Evolutionary conservation across 2,797 vertebrate genomes (phyloP).

Genomic region (Acanthurus leucopareius): DNA sequence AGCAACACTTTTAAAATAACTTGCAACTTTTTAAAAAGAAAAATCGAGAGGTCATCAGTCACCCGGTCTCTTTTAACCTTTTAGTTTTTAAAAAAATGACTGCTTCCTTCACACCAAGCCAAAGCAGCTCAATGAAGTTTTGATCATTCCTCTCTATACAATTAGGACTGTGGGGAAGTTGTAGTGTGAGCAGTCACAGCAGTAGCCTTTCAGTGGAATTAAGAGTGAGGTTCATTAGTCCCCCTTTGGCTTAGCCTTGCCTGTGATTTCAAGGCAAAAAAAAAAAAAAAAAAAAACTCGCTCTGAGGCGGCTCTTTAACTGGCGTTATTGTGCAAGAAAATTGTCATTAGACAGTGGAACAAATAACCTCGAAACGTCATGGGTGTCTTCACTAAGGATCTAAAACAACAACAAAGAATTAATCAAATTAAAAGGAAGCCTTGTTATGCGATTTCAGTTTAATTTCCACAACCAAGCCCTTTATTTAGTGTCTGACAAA

Average conservation of each 20-base stretch:
- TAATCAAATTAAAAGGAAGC: conserved; percentile 91
- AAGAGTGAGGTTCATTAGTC: conserved; percentile 85
- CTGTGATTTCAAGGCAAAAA: conserved; percentile 79
- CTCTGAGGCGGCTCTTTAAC: conserved; percentile 87
- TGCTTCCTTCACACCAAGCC: conserved; percentile 27
- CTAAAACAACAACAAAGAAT: conserved; percentile 90
- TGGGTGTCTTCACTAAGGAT: conserved; percentile 87
- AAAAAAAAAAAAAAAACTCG: conserved; percentile 71
- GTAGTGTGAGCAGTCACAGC: conserved; percentile 57
- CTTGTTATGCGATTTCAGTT: conserved; percentile 90
- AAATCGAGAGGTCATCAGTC: conserved; percentile 60
- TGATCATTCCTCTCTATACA: conserved; percentile 65
- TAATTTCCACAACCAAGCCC: conserved; percentile 90
- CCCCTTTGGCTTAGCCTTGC: conserved; percentile 85
- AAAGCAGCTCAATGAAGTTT: conserved; percentile 64
- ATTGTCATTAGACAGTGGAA: conserved; percentile 92
- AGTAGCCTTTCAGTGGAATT: conserved; percentile 83
- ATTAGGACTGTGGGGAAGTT: conserved; percentile 72
- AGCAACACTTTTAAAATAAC: conserved; percentile 42
- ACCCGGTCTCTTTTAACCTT: conserved; percentile 27
- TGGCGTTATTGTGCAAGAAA: conserved; percentile 89
- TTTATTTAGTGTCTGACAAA: conserved; percentile 87
- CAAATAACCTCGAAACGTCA: conserved; percentile 90
- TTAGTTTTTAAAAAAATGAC: conserved; percentile 44
- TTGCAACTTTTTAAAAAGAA: conserved; percentile 47